Base-by-base conservation (phyloP, 1,140 invertebrate species). In the Pararge aegeria region DNA sequence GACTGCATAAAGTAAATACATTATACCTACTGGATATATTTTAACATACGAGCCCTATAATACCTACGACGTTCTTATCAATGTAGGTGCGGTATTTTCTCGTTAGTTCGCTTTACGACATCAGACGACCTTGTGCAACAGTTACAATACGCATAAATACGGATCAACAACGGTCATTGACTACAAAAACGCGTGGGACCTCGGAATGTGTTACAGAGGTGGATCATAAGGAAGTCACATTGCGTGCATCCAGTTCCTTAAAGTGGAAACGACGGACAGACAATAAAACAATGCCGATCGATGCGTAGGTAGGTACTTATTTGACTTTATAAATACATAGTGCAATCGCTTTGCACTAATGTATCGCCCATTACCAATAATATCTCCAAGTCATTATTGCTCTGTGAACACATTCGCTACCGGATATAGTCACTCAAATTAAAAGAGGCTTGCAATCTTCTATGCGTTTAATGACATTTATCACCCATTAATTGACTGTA, bases 271-370 rank as follows among this genome's bases (percentile, higher is more conserved):
- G 69, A 66, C 78, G 62, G 53, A 67, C 66, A 61, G 61, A 86
- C 83, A 85, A 85, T 86, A 83, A 77, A 86, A 86, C 83, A 86
- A 85, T 88, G 73, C 75, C 68, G 68, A 77, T 24, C 7, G 24
- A 24, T 24, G 7, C 24, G 7, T n/a, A n/a, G n/a, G n/a, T n/a
- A n/a, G n/a, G n/a, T 74, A 55, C 60, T 67, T 79, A 84, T 82
- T 82, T 80, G 74, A 79, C 79, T 86, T 83, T 85, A 86, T 80
- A 84, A 86, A 86, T n/a, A n/a, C n/a, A n/a, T 84, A 86, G 78
- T 82, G 77, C 76, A 67, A 71, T 75, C 73, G 67, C 65, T 64
- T 49, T 20, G 55, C 48, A 61, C 52, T 5, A 42, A 42, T 16
- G 38, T 18, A 42, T 42, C 38, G 15, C 16, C 38, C 38, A 61